Percentiles rank a stretch among this genome's conserved stretches.
Evolutionary conservation across 2,888 invertebrate species (phyloP).

Genomic region (Dynastes grantii): DNA sequence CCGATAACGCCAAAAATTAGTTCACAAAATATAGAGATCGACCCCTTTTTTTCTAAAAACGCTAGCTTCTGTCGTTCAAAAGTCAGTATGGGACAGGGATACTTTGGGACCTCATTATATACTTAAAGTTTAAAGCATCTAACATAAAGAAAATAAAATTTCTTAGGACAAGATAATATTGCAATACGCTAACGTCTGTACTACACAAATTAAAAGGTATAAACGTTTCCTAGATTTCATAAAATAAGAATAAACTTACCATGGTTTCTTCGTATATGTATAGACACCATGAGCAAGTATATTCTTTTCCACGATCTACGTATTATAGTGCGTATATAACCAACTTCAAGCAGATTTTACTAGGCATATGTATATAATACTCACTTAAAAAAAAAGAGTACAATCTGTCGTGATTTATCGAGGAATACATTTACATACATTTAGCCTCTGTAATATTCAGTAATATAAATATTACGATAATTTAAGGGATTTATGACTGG

Average conservation of each 20-base stretch:
- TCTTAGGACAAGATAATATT: no score
- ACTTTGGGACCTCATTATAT: no score
- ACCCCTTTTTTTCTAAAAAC: no score
- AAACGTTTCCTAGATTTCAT: no score
- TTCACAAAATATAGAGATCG: no score
- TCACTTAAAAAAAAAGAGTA: not conserved
- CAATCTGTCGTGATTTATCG: not conserved
- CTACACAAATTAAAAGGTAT: no score
- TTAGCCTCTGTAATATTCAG: not conserved
- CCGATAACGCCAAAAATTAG: no score
- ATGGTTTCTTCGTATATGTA: not conserved
- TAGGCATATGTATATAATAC: not conserved
- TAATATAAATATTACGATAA: slow-evolving; percentile 17
- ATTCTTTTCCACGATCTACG: not conserved
- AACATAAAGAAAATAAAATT: no score
- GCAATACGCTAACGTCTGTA: no score
- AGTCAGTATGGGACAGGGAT: no score
- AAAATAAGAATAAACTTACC: not conserved
- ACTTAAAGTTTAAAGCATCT: no score
- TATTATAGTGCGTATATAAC: slow-evolving; percentile 28
- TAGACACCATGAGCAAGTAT: not conserved
- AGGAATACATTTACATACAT: slow-evolving; percentile 40
- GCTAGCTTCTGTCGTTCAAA: no score
- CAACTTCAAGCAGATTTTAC: not conserved
- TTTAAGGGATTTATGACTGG: slow-evolving; percentile 14